A percentile compares a stretch with the other conserved stretches of the same genome.
phyloP scores from a whole-genome alignment of 2,888 invertebrate species.

The Ophion costatus region DNA sequence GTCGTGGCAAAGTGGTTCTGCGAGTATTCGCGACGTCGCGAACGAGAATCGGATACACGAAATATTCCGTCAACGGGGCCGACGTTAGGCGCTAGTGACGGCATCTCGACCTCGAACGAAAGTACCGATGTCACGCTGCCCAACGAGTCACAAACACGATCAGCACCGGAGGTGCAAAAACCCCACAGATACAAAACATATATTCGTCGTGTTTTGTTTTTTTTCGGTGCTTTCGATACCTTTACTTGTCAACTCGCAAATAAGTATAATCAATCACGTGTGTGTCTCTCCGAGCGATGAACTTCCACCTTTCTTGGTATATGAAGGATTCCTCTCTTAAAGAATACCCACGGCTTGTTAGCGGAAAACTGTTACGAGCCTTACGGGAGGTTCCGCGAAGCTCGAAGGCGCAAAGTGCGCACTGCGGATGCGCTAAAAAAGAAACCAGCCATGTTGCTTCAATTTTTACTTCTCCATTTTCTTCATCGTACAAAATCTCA shows the following conservation, averaged over 20 bases:
- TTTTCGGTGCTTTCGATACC: too few relatives aligned
- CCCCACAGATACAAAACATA: neutral
- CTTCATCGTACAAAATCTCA: too few relatives aligned
- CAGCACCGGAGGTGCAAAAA: slow-evolving; percentile 74
- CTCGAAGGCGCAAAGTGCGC: too few relatives aligned
- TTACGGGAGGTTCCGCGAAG: too few relatives aligned
- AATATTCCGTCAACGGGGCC: neutral
- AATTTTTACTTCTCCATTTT: too few relatives aligned
- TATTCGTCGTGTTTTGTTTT: neutral
- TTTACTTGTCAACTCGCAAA: neutral
- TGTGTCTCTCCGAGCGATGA: too few relatives aligned
- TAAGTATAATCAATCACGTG: neutral
- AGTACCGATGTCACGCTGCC: slow-evolving; percentile 22
- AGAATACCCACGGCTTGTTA: too few relatives aligned
- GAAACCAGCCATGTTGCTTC: too few relatives aligned
- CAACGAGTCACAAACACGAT: slow-evolving; percentile 61
- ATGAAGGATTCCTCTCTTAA: too few relatives aligned
- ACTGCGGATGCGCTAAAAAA: too few relatives aligned
- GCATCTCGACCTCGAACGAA: slow-evolving; percentile 27
- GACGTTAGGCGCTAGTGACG: slow-evolving; percentile 32
- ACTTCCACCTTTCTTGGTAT: too few relatives aligned
- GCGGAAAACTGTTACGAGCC: too few relatives aligned
- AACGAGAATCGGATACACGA: slow-evolving; percentile 73
- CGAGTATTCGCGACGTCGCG: slow-evolving; percentile 66
- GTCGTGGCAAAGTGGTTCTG: slow-evolving; percentile 69